These are phyloP conservation scores for Hymenochirus boettgeri DNA, from an alignment of 2,113 vertebrate genomes.

Conservation along the genomic window DNA sequence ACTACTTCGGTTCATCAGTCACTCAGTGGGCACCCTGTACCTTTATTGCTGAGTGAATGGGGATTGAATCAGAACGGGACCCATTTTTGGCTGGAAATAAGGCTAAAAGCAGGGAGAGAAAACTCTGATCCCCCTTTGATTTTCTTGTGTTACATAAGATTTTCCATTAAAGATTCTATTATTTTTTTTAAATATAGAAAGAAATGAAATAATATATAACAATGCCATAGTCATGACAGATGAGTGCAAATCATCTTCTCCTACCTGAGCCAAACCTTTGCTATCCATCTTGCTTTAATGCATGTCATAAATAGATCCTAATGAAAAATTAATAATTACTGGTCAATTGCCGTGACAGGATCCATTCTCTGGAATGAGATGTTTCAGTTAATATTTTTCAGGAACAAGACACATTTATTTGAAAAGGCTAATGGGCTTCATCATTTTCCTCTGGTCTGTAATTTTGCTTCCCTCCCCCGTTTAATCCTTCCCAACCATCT, in stretches of 20 bases:
- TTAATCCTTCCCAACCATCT: constrained; percentile 13
- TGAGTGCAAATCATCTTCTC: constrained; percentile 39
- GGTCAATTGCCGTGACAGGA: constrained; percentile 39
- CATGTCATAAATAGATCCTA: constrained; percentile 40
- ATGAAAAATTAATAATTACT: constrained; percentile 45
- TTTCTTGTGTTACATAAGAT: too few species aligned
- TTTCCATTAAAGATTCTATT: too few species aligned
- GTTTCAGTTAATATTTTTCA: constrained; percentile 31
- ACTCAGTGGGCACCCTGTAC: too few species aligned
- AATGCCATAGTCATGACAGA: constrained; percentile 44
- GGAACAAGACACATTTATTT: constrained; percentile 37
- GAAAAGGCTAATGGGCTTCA: constrained; percentile 36
- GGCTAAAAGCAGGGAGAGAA: too few species aligned
- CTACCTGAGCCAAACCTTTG: constrained; percentile 3
- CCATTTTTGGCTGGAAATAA: too few species aligned
- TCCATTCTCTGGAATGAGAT: constrained; percentile 18
- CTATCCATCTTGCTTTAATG: constrained; percentile 44
- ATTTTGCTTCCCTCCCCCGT: constrained; percentile 20
- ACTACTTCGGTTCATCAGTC: too few species aligned
- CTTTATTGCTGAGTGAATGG: too few species aligned
- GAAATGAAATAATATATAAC: neutral
- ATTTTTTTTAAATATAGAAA: constrained; percentile 10
- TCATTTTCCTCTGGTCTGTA: constrained; percentile 15
- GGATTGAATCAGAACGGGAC: too few species aligned
- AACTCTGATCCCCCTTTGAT: too few species aligned